Evolutionary conservation across 2,113 vertebrate species (phyloP).

Genomic region (Ancistrus triradiatus): DNA sequence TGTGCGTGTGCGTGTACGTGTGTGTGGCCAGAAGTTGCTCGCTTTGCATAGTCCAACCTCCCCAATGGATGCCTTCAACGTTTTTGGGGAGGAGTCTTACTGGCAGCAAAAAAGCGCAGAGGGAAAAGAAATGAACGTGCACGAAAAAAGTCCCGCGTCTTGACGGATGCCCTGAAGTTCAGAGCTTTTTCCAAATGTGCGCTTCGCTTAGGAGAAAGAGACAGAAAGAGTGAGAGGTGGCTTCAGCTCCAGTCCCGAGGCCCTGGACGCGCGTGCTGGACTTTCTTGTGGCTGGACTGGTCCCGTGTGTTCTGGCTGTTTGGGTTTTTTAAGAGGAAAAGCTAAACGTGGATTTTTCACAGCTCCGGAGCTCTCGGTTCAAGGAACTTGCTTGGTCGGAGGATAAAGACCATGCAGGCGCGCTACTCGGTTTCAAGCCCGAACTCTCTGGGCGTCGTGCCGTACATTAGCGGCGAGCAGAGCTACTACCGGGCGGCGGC

Average conservation of each 20-base stretch:
- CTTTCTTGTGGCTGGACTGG: too few species aligned
- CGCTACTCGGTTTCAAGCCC: conserved; percentile 95
- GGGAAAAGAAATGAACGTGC: conserved; percentile 45
- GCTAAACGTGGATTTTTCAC: conserved; percentile 51
- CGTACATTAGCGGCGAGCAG: conserved; percentile 91
- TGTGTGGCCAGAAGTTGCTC: conserved; percentile 69
- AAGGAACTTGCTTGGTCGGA: conserved; percentile 42
- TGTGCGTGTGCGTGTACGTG: not conserved
- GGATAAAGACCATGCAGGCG: conserved; percentile 85
- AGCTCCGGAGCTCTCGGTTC: conserved; percentile 51
- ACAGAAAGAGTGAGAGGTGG: too few species aligned
- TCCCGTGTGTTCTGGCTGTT: conserved; percentile 40
- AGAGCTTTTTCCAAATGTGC: conserved; percentile 82
- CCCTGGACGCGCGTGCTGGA: not conserved
- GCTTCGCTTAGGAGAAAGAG: conserved; percentile 70
- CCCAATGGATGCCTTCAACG: conserved; percentile 69
- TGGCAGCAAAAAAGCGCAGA: conserved; percentile 48
- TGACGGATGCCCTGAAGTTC: conserved; percentile 94
- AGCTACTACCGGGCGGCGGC: conserved; percentile 89
- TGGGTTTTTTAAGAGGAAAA: conserved; percentile 36
- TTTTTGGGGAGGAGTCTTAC: conserved; percentile 69
- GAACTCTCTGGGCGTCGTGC: conserved; percentile 95
- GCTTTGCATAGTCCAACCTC: conserved; percentile 48
- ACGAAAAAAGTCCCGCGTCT: conserved; percentile 81
- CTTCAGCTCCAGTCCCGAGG: too few species aligned